phyloP scores from a whole-genome alignment of 2,888 invertebrate species.

The Pocota personata region DNA sequence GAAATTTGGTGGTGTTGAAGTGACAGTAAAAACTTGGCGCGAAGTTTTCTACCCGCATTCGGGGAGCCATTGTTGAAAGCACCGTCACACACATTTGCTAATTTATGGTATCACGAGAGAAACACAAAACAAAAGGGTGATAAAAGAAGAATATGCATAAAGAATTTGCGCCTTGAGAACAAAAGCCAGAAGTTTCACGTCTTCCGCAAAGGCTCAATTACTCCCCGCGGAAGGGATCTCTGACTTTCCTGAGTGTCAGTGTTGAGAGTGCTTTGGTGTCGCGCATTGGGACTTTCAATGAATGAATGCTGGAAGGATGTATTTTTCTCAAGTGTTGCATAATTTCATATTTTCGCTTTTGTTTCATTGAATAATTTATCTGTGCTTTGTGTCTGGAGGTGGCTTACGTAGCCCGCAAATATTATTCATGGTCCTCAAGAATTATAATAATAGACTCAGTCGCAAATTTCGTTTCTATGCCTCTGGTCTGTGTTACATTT shows the following conservation, averaged over 20 bases:
- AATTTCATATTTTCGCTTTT: constrained; percentile 73
- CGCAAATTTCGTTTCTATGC: constrained; percentile 25
- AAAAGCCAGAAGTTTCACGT: constrained; percentile 70
- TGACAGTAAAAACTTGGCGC: constrained; percentile 72
- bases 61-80: constrained; percentile 49
- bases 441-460: constrained; percentile 32
- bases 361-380: constrained; percentile 73
- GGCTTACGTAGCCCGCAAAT: constrained; percentile 33
- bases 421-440: constrained; percentile 63
- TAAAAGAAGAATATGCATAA: constrained; percentile 53
- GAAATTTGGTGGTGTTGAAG: constrained; percentile 69
- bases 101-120: constrained; percentile 56
- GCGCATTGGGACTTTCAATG: constrained; percentile 38
- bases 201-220: constrained; percentile 65
- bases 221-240: constrained; percentile 48
- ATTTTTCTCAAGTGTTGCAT: constrained; percentile 73
- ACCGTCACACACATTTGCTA: constrained; percentile 50
- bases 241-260: constrained; percentile 24
- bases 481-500: constrained; percentile 39
- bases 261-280: constrained; percentile 41
- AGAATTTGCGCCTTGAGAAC: constrained; percentile 70
- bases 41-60: constrained; percentile 66
- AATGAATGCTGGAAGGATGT: constrained; percentile 58
- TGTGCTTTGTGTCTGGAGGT: constrained; percentile 37
- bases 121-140: constrained; percentile 53